These are phyloP conservation scores for Myiopsitta monachus DNA, from an alignment of 2,113 vertebrate genomes.

Conservation along the genomic window DNA sequence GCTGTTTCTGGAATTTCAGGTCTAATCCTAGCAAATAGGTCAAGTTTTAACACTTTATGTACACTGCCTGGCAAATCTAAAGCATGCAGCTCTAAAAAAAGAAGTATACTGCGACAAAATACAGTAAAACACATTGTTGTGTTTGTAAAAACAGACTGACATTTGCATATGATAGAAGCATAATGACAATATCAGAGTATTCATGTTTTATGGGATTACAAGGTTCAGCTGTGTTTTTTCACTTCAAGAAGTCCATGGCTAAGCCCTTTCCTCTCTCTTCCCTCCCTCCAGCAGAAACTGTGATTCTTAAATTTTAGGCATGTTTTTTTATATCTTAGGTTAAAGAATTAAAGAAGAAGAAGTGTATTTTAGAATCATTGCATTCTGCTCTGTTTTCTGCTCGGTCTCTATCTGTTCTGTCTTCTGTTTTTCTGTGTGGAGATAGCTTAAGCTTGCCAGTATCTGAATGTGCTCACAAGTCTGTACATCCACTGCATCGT, in stretches of 20 bases:
- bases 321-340: background rate
- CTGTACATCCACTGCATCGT: background rate
- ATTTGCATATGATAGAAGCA: background rate
- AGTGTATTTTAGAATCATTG: background rate
- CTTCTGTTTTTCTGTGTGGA: background rate
- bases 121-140: background rate
- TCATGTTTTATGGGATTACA: background rate
- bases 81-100: background rate
- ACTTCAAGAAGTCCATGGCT: background rate
- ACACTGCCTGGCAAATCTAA: background rate
- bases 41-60: slow-evolving; percentile 13
- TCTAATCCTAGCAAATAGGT: slow-evolving; percentile 14
- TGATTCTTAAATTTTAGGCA: background rate
- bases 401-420: background rate
- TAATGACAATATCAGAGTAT: background rate
- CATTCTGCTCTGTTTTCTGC: background rate
- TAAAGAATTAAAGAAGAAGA: background rate
- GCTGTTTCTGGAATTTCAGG: slow-evolving; percentile 25
- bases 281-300: background rate
- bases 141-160: background rate
- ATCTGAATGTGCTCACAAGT: background rate
- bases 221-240: background rate
- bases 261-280: background rate
- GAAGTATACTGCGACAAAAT: background rate
- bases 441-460: background rate